Evolutionary conservation across 2,113 vertebrate species (phyloP).

Genomic region (Tichodroma muraria): DNA sequence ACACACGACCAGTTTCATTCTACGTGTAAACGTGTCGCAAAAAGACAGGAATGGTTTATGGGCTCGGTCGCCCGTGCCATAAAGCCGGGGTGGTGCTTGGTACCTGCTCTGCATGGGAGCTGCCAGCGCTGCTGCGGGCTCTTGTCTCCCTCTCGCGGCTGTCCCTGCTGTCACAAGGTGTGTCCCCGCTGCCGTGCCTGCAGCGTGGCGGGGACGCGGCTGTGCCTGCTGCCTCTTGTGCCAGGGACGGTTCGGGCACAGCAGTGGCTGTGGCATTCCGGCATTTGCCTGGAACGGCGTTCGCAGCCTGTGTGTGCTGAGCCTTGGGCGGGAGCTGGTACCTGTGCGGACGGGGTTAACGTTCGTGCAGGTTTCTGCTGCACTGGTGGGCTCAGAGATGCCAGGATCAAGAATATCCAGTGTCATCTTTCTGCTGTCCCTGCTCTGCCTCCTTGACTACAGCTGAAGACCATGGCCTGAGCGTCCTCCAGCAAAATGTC

Average conservation of each 20-base stretch:
- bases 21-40: not conserved
- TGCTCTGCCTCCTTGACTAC: not conserved
- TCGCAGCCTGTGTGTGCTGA: not conserved
- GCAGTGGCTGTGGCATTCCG: fast-evolving
- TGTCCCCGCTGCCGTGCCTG: not conserved
- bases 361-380: not conserved
- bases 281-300: not conserved
- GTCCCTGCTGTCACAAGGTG: fast-evolving
- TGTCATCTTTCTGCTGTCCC: not conserved
- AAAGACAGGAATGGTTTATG: not conserved
- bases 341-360: not conserved
- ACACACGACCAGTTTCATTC: not conserved
- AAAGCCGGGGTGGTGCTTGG: fast-evolving
- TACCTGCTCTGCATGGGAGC: not conserved
- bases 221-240: not conserved
- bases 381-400: fast-evolving
- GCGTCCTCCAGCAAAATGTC: not conserved
- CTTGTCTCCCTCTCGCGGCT: conserved; percentile 55
- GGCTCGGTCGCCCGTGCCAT: fast-evolving
- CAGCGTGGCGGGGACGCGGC: not conserved
- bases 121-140: not conserved
- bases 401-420: not conserved
- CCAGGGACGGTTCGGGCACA: fast-evolving
- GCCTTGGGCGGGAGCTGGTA: not conserved
- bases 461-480: fast-evolving